Evolutionary conservation across 2,797 vertebrate genomes (phyloP), one percentile per base, ranked within the genome.

Genomic region (Cyclopterus lumpus): DNA sequence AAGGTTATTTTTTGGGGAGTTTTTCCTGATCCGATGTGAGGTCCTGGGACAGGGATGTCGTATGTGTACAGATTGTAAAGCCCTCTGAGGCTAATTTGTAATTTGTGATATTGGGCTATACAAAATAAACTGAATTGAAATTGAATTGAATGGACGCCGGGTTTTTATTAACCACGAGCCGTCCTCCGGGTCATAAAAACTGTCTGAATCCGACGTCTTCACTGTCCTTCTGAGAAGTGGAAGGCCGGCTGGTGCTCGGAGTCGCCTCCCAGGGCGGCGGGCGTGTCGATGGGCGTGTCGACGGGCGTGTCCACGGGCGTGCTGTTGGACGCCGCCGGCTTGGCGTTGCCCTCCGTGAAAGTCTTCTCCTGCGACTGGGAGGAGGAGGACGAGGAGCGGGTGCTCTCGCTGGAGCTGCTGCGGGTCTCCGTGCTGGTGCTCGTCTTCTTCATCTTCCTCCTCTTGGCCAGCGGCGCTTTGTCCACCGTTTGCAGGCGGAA

Each of bases 401-500:
- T 97, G 87, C 98, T 99, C 93, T 99, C 98, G 36, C 98, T 97
- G 78, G 98, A 99, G 80, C 98, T 99, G 94, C 98, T 99, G 91
- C 97, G 97, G 0, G 98, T 99, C 88, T 99, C 98, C 1, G 98
- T 99, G 88, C 98, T 99, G 63, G 97, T 99, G 91, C 98, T 99
- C 0, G 97, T 97, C 91, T 99, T 99, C 81, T 99, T 99, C 98
- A 99, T 99, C 90, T 99, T 99, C 90, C 98, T 95, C 84, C 98
- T 95, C 92, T 99, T 99, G 15, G 98, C 98, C 76, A 99, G 93
- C 1, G 98, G 98, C 1, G 98, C 98, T 89, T 99, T 99, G 90
- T 99, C 98, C 68, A 99, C 98, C 1, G 97, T 99, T 92, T 99
- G 98, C n/a, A 99, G 96, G 82, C 97, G 97, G 91, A 99, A 99